phyloP scores from a whole-genome alignment of 1,140 invertebrate species.

The Cotesia glomerata region DNA sequence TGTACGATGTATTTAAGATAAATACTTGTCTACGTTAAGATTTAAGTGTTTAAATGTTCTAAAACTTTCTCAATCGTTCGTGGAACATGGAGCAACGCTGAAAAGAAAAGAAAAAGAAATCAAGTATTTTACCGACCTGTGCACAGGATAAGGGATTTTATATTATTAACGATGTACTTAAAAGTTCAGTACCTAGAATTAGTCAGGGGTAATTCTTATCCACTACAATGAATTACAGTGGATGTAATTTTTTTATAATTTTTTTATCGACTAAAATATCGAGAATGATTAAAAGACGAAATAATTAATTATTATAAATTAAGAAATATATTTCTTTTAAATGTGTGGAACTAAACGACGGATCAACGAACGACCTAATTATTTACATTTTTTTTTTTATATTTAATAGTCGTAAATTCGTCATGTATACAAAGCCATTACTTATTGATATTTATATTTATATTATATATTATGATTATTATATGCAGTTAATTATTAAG shows the following conservation, averaged over 20 bases:
- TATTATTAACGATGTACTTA: conserved; percentile 10
- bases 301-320: too few species aligned
- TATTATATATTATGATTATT: neutral
- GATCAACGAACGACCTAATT: neutral
- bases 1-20: conserved; percentile 20
- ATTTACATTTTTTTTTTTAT: neutral
- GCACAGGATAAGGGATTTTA: neutral
- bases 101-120: neutral
- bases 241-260: too few species aligned
- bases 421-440: neutral
- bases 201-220: neutral
- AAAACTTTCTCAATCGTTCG: neutral
- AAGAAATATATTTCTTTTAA: neutral
- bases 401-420: neutral
- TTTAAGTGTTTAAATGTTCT: conserved; percentile 6
- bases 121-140: conserved; percentile 9
- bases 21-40: conserved; percentile 17
- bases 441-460: conserved; percentile 5
- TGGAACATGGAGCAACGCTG: neutral
- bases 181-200: conserved; percentile 5
- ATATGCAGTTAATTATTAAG: neutral
- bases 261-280: too few species aligned
- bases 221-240: neutral
- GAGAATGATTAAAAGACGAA: neutral
- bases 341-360: neutral